Conservation (phyloP, 2,888 invertebrate genomes). For the Drymonia ruficornis region DNA sequence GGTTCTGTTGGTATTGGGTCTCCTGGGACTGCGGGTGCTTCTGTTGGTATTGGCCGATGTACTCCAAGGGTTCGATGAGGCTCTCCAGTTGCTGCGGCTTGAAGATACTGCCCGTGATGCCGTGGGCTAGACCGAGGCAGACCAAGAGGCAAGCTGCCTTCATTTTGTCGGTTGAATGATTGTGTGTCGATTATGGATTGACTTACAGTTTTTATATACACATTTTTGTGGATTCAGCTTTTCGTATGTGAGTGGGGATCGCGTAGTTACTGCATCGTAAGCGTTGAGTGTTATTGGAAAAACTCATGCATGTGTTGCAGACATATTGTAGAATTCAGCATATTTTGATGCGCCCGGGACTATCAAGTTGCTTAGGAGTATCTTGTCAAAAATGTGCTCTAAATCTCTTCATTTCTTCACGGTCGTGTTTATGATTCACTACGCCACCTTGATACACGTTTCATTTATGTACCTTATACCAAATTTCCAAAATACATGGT, state of each 20-base stretch:
- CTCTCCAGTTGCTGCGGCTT: constrained; percentile 45
- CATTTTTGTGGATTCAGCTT: constrained; percentile 46
- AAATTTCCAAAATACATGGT: too few species aligned
- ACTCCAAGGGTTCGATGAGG: constrained; percentile 50
- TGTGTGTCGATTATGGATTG: constrained; percentile 34
- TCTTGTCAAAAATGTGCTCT: too few species aligned
- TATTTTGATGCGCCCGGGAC: background rate
- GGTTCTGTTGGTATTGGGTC: background rate
- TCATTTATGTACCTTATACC: too few species aligned
- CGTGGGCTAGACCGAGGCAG: constrained; percentile 65
- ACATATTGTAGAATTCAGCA: background rate
- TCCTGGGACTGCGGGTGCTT: constrained; percentile 5
- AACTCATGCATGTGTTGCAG: background rate
- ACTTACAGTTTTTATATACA: constrained; percentile 51
- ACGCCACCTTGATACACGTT: too few species aligned
- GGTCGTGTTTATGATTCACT: too few species aligned
- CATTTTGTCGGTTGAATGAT: constrained; percentile 58
- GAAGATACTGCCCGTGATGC: constrained; percentile 67
- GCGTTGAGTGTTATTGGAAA: constrained; percentile 19
- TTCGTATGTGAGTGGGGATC: constrained; percentile 15
- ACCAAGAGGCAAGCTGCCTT: constrained; percentile 66
- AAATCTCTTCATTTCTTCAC: too few species aligned
- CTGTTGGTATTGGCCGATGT: constrained; percentile 24
- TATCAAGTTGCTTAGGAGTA: background rate
- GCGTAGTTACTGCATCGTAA: constrained; percentile 28